Percentiles rank a stretch among this genome's conserved stretches.
Evolutionary conservation across 2,797 vertebrate species (phyloP).

Genomic region (Bradypodion pumilum): DNA sequence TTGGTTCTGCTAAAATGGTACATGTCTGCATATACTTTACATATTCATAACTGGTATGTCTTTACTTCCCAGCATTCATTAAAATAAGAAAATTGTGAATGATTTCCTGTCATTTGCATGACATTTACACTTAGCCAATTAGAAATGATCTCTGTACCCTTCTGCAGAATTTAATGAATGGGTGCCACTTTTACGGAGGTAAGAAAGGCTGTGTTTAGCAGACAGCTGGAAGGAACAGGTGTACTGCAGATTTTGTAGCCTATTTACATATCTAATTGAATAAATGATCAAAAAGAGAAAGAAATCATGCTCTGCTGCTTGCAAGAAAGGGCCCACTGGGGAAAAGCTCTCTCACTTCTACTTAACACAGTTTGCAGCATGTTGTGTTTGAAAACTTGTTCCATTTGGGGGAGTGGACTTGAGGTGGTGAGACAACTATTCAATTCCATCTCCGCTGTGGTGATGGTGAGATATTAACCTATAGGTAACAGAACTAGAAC

Average conservation of each 20-base stretch:
- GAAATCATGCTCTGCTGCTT: constrained; percentile 41
- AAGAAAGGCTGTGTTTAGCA: constrained; percentile 55
- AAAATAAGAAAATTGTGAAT: neutral
- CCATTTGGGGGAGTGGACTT: neutral
- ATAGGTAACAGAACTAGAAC: neutral
- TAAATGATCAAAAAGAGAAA: constrained; percentile 63
- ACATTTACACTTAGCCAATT: neutral
- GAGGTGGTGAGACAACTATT: neutral
- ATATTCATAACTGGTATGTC: neutral
- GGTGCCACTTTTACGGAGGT: constrained; percentile 55
- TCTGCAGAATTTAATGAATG: constrained; percentile 40
- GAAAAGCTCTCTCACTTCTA: constrained; percentile 48
- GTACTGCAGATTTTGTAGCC: constrained; percentile 56
- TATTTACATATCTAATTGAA: constrained; percentile 73
- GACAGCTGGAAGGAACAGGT: constrained; percentile 66
- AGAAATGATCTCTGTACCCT: constrained; percentile 28
- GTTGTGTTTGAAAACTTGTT: constrained; percentile 26
- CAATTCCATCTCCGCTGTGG: neutral
- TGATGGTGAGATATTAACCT: neutral
- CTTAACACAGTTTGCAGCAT: constrained; percentile 20
- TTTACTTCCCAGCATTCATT: neutral
- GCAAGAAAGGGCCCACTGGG: constrained; percentile 54
- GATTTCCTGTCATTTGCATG: neutral
- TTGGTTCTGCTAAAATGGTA: neutral
- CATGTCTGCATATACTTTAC: neutral